Base-by-base conservation (phyloP, 2,797 vertebrate species). In the Halcyon badia region DNA sequence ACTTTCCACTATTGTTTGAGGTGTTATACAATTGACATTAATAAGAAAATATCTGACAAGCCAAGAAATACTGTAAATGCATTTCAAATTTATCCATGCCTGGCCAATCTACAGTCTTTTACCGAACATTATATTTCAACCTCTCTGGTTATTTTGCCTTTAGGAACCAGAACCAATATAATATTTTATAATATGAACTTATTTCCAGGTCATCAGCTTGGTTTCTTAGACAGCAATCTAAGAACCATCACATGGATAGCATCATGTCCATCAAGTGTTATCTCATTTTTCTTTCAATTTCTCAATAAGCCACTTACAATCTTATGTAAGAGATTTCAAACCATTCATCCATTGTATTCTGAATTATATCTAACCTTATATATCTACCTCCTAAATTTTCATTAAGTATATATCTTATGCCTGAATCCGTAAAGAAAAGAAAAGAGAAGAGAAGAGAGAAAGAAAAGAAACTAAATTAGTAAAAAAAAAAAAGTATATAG, bases 161-260 rank as follows among this genome's bases (percentile, higher is more conserved):
- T 71, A 81, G 51, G 77, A 94, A 65, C 4, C 17, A 65, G 51
- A 90, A 81, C 6, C 41, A 75, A 42, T 48, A 31, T 93, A 95
- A 58, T 85, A 91, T 94, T 96, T 97, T 91, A 95, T 94, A 57
- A 90, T 90, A 80, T 62, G 60, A 96, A 89, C 26, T 94, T 94
- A 94, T 95, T 97, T 97, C 83, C 81, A 89, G 77, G 73, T 95
- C 77, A 96, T 94, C 92, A 95, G 30, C 89, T 97, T 97, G 37
- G 80, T 96, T 97, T 95, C 70, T 94, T 81, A 85, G 51, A 58
- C 18, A 33, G 4, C 46, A 87, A 35, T 95, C 76, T 87, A 51
- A 93, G 30, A 81, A 88, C 33, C 82, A 42, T 92, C 87, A 48
- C 90, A 83, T 82, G 41, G 96, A 91, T 84, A 94, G 49, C 33